Conservation (phyloP, 2,113 vertebrate species). For the Apodemus sylvaticus region DNA sequence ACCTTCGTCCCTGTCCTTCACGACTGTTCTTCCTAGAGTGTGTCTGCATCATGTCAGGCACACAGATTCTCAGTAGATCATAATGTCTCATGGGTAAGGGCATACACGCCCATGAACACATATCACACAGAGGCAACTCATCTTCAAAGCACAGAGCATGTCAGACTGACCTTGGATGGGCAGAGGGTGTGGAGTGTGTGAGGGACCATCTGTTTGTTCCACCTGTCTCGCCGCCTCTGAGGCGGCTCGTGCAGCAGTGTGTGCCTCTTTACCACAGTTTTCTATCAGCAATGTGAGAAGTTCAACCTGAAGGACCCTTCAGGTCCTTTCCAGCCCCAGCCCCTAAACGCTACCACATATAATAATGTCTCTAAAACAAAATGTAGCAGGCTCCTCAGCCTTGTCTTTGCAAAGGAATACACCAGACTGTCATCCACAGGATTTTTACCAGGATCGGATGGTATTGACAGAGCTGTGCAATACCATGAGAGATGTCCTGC, state of each 20-base stretch:
- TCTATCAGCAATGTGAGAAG: neutral
- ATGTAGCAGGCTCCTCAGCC: neutral
- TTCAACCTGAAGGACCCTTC: neutral
- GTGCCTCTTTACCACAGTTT: neutral
- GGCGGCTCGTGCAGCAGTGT: neutral
- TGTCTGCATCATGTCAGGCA: neutral
- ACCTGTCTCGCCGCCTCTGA: neutral
- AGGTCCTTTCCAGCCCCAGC: neutral
- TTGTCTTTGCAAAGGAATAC: neutral
- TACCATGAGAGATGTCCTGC: neutral
- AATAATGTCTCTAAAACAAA: neutral
- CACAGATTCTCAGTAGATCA: neutral
- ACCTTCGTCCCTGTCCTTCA: neutral
- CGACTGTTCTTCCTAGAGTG: neutral
- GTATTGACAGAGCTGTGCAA: neutral
- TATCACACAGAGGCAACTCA: neutral
- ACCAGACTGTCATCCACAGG: neutral
- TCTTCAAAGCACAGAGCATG: neutral
- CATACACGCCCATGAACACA: rapidly evolving
- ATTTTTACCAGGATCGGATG: neutral
- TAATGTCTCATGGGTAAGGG: neutral
- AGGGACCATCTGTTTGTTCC: neutral
- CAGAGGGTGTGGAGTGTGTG: neutral
- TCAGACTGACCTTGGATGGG: neutral
- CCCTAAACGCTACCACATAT: neutral